Evolutionary conservation across 1,140 invertebrate genomes (phyloP).

Genomic region (Ylistrum balloti): DNA sequence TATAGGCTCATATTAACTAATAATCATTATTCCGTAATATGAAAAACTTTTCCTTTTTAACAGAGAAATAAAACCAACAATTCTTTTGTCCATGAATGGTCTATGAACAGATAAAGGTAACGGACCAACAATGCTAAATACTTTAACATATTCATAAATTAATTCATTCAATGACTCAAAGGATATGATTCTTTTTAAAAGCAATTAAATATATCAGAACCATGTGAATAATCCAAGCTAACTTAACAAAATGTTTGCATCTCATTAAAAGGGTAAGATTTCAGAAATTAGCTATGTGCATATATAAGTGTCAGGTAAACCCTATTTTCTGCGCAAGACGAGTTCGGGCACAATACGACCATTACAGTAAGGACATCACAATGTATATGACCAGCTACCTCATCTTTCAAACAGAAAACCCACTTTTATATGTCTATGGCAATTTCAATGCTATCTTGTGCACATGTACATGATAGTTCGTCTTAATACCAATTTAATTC

Average conservation of each 20-base stretch:
- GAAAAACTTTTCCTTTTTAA: not conserved
- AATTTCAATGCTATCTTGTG: conserved; percentile 3
- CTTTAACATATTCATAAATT: not conserved
- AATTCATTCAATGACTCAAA: not conserved
- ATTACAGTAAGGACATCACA: not conserved
- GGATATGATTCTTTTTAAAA: not conserved
- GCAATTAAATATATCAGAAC: not conserved
- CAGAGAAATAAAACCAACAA: not conserved
- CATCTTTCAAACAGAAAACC: conserved; percentile 2
- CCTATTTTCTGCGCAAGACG: not conserved
- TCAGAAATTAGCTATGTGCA: conserved; percentile 34
- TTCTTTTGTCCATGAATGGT: not conserved
- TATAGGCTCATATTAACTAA: not conserved
- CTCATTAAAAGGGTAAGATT: conserved; percentile 14
- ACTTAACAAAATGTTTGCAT: conserved; percentile 1
- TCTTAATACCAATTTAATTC: conserved; percentile 25
- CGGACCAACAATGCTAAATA: not conserved
- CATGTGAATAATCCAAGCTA: not conserved
- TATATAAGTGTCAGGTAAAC: not conserved
- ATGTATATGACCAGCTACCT: not conserved
- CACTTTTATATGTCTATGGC: not conserved
- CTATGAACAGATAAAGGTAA: not conserved
- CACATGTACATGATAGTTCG: conserved; percentile 5
- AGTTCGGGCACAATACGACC: conserved; percentile 1
- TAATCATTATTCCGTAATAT: not conserved